Base-by-base conservation (phyloP, 1,140 invertebrate species). In the Solen grandis region DNA sequence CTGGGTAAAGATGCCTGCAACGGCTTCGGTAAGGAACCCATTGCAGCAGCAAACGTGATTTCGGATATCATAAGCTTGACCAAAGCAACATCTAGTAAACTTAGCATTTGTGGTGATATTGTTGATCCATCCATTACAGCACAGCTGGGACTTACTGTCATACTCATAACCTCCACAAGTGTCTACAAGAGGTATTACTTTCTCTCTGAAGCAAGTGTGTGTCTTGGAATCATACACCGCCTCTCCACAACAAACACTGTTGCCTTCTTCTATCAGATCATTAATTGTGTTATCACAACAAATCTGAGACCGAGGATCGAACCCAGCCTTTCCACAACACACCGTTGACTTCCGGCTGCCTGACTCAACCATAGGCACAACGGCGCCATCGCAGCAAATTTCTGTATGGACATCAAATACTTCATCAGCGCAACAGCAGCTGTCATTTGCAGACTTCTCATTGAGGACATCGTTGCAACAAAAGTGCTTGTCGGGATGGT, bases 111-210 rank as follows among this genome's bases (percentile, higher is more conserved):
- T 22, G 8, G 75, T 69, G 22, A 13, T 60, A 27, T 72, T 72
- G n/a, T 80, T 72, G 31, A 80, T 73, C 5, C 27, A 72, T 35
- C 68, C 77, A 38, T 80, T 80, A 33, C 77, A 80, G 31, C 77
- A 80, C 29, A 46, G 72, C 33, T 80, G 77, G 19, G 46, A 52
- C 10, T 72, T 65, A 1, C 46, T 59, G 4, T 70, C 27, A 36
- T 72, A 72, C 13, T 16, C 27, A 19, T 31, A 35, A 10, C 38
- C 22, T 10, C 29, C 38, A 60, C 59, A 80, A 41, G 63, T 55
- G 14, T 50, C 29, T 5, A 36, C 14, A 16, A 55, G 25, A 16
- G 31, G 3, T 1, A 13, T 14, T 33, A 80, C 35, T 36, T 73
- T 72, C 13, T 66, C 68, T n/a, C 73, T 22, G 36, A 57, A 46